Percentiles rank a stretch among this genome's conserved stretches.
Evolutionary conservation across 2,888 invertebrate genomes (phyloP).

Genomic region (Invenusta paracnida): DNA sequence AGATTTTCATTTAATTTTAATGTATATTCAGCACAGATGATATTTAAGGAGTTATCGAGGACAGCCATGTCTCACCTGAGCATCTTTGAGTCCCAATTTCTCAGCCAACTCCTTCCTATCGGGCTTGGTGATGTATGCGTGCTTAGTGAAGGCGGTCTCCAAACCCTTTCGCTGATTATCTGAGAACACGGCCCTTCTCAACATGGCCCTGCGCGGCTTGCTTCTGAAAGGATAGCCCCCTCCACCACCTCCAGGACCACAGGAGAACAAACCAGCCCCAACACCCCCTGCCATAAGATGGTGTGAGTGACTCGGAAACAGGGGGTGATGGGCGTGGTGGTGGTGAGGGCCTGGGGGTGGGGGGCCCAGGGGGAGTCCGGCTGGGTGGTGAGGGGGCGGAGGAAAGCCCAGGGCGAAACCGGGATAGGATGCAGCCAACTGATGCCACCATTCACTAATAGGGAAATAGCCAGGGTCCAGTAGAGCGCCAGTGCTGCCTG

Average conservation of each 20-base stretch:
- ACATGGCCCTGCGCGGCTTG: constrained; percentile 87
- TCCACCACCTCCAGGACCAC: background rate
- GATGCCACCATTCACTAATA: background rate
- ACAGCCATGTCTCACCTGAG: too few relatives aligned
- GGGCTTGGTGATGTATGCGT: constrained; percentile 96
- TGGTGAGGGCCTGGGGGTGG: background rate
- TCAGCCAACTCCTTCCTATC: constrained; percentile 94
- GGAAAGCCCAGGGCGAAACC: too few relatives aligned
- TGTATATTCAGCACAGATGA: too few relatives aligned
- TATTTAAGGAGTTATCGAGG: too few relatives aligned
- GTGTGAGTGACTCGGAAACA: background rate
- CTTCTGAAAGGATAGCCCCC: constrained; percentile 66
- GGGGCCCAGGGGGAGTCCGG: background rate
- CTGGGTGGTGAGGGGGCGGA: too few relatives aligned
- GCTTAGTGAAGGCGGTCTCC: constrained; percentile 88
- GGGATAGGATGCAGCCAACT: too few relatives aligned
- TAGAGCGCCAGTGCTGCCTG: background rate
- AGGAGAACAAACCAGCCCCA: background rate
- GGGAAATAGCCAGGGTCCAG: background rate
- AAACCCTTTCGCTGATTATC: constrained; percentile 90
- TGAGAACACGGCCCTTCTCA: constrained; percentile 90
- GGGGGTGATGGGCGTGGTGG: background rate
- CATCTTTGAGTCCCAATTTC: constrained; percentile 88
- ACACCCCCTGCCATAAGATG: background rate
- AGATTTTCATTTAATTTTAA: too few relatives aligned